Conservation (phyloP, 1,140 invertebrate genomes). For the Orchestia grillus region DNA sequence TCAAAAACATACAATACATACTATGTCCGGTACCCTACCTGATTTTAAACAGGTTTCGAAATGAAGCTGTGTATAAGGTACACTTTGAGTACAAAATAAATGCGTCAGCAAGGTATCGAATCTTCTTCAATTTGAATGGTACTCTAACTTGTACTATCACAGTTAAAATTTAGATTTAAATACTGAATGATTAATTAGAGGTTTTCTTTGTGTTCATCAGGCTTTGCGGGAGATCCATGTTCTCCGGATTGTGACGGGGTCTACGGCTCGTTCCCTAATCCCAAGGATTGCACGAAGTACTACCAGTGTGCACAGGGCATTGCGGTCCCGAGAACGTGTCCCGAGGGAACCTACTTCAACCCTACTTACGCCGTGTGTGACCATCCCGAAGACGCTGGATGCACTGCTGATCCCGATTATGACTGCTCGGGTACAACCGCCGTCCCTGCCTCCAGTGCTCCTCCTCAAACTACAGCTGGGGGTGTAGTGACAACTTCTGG, state of each 20-base stretch:
- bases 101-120: too few species aligned
- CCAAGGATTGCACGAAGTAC: conserved; percentile 66
- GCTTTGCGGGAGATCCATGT: not conserved
- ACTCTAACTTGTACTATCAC: too few species aligned
- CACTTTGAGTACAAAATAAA: too few species aligned
- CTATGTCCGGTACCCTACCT: too few species aligned
- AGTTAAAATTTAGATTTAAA: too few species aligned
- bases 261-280: conserved; percentile 66
- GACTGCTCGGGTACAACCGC: conserved; percentile 10
- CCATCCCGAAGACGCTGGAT: conserved; percentile 66
- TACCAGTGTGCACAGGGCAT: conserved; percentile 68
- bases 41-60: too few species aligned
- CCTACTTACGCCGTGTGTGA: conserved; percentile 62
- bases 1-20: too few species aligned
- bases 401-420: conserved; percentile 57
- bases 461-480: not conserved
- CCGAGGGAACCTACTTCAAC: conserved; percentile 67
- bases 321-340: conserved; percentile 64
- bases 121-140: too few species aligned
- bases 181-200: not conserved
- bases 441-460: not conserved
- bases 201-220: not conserved
- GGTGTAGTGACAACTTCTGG: not conserved
- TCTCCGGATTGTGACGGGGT: conserved; percentile 17
- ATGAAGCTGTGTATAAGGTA: too few species aligned